Conservation (phyloP, 2,113 vertebrate genomes). For the Sphaerodactylus townsendi region DNA sequence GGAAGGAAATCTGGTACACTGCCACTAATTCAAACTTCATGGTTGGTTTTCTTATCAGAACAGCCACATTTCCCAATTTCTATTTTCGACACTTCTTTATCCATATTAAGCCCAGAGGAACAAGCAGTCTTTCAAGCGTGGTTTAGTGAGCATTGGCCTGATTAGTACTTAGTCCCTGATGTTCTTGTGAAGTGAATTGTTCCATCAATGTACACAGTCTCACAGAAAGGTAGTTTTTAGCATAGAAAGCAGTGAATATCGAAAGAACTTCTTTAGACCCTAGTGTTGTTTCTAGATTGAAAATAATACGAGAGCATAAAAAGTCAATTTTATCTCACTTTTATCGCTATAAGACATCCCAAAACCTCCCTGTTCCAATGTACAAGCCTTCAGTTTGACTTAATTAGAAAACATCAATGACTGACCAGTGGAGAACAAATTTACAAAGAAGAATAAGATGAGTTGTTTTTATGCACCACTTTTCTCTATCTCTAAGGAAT, state of each 20-base stretch:
- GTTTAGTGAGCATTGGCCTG: conserved; percentile 63
- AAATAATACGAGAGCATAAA: background rate
- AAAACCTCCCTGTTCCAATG: no score
- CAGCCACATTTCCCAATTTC: conserved; percentile 73
- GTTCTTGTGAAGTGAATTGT: conserved; percentile 55
- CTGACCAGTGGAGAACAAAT: no score
- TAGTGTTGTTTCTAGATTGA: background rate
- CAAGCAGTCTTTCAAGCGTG: conserved; percentile 61
- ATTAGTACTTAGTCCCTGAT: conserved; percentile 65
- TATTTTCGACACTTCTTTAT: conserved; percentile 67
- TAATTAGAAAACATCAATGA: no score
- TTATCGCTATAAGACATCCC: no score
- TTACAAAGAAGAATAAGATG: no score
- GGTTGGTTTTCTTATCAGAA: conserved; percentile 72
- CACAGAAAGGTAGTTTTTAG: conserved; percentile 31
- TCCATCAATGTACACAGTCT: conserved; percentile 44
- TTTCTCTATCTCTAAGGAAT: no score
- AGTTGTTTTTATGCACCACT: no score
- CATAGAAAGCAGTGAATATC: background rate
- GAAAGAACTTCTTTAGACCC: background rate
- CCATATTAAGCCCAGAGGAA: conserved; percentile 70
- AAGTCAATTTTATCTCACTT: background rate
- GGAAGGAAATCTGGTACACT: conserved; percentile 59
- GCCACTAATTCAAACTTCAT: conserved; percentile 70
- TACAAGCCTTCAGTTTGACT: no score